Evolutionary conservation across 2,113 vertebrate species (phyloP).

Genomic region (Rhea americana): DNA sequence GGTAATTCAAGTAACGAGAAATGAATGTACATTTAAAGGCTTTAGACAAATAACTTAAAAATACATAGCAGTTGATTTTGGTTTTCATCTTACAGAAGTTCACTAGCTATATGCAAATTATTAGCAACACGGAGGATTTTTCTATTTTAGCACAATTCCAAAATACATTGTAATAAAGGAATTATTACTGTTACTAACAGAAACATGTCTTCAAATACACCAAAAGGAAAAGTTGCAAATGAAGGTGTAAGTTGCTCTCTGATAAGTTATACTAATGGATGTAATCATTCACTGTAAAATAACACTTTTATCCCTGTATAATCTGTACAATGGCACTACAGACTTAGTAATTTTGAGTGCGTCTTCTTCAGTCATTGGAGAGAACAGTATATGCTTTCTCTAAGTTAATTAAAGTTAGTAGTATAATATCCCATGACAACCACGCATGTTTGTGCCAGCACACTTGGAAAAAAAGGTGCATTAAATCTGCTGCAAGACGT

Average conservation of each 20-base stretch:
- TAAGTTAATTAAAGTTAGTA: slow-evolving; percentile 5
- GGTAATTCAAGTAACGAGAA: background rate
- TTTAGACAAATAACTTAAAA: background rate
- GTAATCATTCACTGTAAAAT: slow-evolving; percentile 8
- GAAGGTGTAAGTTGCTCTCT: background rate
- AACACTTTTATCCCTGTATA: background rate
- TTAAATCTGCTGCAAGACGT: background rate
- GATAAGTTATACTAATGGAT: background rate
- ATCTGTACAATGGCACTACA: background rate
- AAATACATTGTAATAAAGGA: background rate
- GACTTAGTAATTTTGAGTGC: background rate
- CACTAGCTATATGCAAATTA: background rate
- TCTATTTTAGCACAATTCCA: background rate
- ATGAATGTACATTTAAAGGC: background rate
- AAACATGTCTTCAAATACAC: background rate
- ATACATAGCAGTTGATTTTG: background rate
- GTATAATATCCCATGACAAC: background rate
- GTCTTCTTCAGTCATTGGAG: background rate
- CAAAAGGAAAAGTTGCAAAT: background rate
- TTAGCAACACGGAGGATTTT: background rate
- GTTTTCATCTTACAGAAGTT: background rate
- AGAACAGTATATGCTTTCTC: background rate
- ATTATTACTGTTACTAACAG: background rate
- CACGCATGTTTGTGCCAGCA: background rate
- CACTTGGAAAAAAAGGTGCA: background rate